phyloP scores from a whole-genome alignment of 2,797 vertebrate genomes.

The Varecia variegata region DNA sequence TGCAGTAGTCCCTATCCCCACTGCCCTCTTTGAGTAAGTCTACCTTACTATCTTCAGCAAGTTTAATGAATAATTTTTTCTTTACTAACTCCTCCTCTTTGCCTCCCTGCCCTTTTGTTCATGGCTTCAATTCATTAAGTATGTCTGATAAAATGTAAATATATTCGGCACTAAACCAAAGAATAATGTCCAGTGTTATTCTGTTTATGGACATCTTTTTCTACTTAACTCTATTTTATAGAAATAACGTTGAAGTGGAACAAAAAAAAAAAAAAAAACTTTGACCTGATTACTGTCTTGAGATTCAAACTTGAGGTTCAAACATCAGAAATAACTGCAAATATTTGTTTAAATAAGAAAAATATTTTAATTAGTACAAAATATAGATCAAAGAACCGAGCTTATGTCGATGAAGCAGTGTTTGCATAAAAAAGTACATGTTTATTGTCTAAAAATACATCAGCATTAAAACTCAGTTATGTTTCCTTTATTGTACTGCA shows the following conservation, averaged over 20 bases:
- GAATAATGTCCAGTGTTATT: not conserved
- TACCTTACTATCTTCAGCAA: not conserved
- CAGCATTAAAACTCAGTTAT: conserved; percentile 15
- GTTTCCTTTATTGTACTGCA: not conserved
- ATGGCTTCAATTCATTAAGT: not conserved
- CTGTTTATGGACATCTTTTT: not conserved
- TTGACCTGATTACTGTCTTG: not conserved
- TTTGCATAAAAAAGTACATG: not conserved
- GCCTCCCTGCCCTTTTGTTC: not conserved
- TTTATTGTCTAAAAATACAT: not conserved
- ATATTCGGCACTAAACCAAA: not conserved
- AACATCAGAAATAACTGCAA: not conserved
- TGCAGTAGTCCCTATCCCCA: not conserved
- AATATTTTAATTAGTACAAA: conserved; percentile 5
- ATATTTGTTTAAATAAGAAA: conserved; percentile 8
- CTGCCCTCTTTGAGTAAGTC: not conserved
- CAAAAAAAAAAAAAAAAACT: not conserved
- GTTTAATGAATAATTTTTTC: not conserved
- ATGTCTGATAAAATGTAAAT: not conserved
- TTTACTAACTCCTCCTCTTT: not conserved
- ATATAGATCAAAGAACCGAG: not conserved
- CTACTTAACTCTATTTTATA: not conserved
- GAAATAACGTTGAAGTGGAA: not conserved
- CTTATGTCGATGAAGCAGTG: not conserved
- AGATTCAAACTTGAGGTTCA: not conserved